phyloP scores from a whole-genome alignment of 2,888 invertebrate genomes.

The Cephus runcator region DNA sequence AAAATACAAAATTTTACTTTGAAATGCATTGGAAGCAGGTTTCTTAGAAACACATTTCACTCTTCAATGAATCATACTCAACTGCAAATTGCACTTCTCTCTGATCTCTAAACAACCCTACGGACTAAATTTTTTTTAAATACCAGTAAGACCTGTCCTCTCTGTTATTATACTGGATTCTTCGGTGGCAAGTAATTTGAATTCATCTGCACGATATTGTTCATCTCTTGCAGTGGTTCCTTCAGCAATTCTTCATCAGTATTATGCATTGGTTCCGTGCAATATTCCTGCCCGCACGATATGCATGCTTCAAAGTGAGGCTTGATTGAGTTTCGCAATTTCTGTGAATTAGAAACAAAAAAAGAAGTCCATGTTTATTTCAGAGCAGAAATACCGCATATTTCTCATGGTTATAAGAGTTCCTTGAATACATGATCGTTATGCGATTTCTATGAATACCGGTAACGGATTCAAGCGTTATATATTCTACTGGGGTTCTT shows the following conservation, averaged over 20 bases:
- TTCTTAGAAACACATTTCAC: not conserved
- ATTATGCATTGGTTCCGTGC: conserved; percentile 62
- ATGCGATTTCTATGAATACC: not conserved
- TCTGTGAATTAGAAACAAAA: conserved; percentile 70
- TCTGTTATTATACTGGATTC: conserved; percentile 22
- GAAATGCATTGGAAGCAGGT: not conserved
- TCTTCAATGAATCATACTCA: not conserved
- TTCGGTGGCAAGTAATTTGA: conserved; percentile 39
- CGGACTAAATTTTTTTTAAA: not conserved
- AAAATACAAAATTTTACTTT: not conserved
- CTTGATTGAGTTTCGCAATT: conserved; percentile 78
- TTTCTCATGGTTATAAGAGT: not conserved
- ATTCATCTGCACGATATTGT: conserved; percentile 52
- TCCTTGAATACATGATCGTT: not conserved
- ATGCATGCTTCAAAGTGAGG: conserved; percentile 82
- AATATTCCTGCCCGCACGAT: conserved; percentile 81
- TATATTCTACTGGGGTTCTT: not conserved
- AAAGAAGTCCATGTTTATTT: conserved; percentile 19
- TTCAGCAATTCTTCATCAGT: conserved; percentile 69
- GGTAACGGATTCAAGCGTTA: not conserved
- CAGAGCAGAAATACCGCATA: conserved; percentile 19
- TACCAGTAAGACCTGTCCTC: not conserved
- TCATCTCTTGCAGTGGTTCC: conserved; percentile 67
- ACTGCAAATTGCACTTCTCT: not conserved
- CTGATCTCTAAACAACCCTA: not conserved